Conservation (phyloP, 2,113 vertebrate species). For the Meriones unguiculatus region DNA sequence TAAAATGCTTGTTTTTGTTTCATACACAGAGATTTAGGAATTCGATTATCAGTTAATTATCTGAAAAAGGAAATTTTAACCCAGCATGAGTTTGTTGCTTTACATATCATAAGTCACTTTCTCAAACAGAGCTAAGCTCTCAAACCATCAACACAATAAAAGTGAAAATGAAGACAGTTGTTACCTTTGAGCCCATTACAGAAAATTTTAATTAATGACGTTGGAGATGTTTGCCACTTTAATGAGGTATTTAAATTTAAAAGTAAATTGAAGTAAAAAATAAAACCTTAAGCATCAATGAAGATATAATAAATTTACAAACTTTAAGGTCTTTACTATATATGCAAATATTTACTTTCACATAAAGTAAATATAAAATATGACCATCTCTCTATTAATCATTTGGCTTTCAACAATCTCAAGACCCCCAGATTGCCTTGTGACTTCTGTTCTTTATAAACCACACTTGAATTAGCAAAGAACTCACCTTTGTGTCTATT, state of each 20-base stretch:
- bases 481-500: background rate
- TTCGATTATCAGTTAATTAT: slow-evolving; percentile 17
- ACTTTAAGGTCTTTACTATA: background rate
- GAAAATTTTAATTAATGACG: slow-evolving; percentile 13
- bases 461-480: background rate
- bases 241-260: background rate
- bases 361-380: background rate
- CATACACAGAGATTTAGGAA: background rate
- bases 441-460: background rate
- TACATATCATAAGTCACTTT: background rate
- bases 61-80: slow-evolving; percentile 9
- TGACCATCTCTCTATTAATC: background rate
- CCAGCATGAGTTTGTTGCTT: background rate
- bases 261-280: background rate
- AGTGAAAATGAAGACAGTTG: background rate
- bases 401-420: background rate
- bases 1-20: slow-evolving; percentile 34
- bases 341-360: background rate
- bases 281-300: background rate
- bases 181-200: background rate
- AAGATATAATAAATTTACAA: background rate
- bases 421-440: background rate
- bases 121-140: background rate
- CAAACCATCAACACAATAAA: background rate
- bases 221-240: background rate